Base-by-base conservation (phyloP, 2,888 invertebrate species). In the Apodemia duryi region DNA sequence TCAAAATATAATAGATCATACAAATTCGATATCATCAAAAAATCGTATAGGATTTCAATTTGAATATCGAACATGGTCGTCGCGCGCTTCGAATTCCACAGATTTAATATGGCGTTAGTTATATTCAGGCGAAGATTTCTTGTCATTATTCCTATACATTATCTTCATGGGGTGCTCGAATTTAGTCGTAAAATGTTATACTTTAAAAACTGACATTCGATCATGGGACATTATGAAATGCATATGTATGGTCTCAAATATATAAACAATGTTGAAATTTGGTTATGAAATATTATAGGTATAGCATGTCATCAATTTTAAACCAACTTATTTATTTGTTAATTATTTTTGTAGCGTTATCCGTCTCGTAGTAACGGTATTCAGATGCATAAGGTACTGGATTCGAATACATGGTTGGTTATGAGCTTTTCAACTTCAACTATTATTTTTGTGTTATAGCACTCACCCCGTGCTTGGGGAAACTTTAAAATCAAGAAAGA, bases 71-170 rank as follows among this genome's bases (percentile, higher is more conserved):
- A 77, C 79, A 80, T 77, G 75, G 77, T 75, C 74, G 73, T 77
- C 75, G 78, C 83, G 79, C 78, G 79, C 74, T 81, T 82, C 70
- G 74, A 77, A 88, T 87, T 80, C 86, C 85, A 80, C 73, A 77
- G 77, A 80, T 78, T 78, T 79, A 82, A 82, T 76, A 82, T 80
- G 83, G 82, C 80, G 82, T 80, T 80, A 78, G 74, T 79, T 76
- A 73, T 70, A 79, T 82, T 81, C 81, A 75, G 72, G 77, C 80
- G 76, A 81, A 77, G 82, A 79, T 80, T 78, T 82, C 79, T 81
- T 85, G 84, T 88, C 87, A 84, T 81, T 88, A 82, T 76, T 79
- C 71, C 78, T 82, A 80, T 86, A 83, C 78, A 82, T 88, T 86
- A 86, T 81, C 82, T 78, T 83, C 79, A 79, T 81, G 84, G 84